Conservation (phyloP, 2,888 invertebrate genomes). For the Stenodera caucasica region DNA sequence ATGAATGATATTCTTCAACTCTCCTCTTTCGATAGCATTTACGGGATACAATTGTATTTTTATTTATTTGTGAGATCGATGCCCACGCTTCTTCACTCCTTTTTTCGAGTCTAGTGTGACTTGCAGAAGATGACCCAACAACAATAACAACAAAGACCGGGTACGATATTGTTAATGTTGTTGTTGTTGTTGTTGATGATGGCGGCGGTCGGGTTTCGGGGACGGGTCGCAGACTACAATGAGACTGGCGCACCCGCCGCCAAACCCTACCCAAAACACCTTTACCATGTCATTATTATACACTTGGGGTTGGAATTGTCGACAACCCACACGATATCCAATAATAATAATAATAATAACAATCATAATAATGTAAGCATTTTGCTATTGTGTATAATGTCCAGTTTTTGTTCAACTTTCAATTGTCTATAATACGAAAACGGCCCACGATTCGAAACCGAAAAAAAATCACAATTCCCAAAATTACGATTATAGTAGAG, state of each 20-base stretch:
- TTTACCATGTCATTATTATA: conserved; percentile 30
- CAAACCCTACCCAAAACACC: conserved; percentile 32
- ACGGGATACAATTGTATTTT: not conserved
- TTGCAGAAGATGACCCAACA: conserved; percentile 34
- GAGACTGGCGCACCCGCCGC: conserved; percentile 36
- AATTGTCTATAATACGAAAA: not conserved
- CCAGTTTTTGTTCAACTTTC: not conserved
- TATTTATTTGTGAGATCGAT: conserved; percentile 18
- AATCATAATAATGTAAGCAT: too few relatives aligned
- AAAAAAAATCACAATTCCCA: not conserved
- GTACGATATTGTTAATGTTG: not conserved
- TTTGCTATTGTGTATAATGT: not conserved
- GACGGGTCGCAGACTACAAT: conserved; percentile 40
- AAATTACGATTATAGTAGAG: not conserved
- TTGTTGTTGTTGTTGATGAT: not conserved
- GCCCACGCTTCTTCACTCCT: conserved; percentile 33
- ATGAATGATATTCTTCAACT: conserved; percentile 24
- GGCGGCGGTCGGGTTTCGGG: conserved; percentile 16
- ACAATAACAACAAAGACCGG: conserved; percentile 9
- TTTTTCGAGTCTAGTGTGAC: conserved; percentile 30
- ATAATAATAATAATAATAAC: not conserved
- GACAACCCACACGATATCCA: not conserved
- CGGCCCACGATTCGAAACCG: not conserved
- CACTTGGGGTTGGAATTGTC: conserved; percentile 6
- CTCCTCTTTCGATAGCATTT: conserved; percentile 11